Evolutionary conservation across 2,113 vertebrate genomes (phyloP).

Genomic region (Percopsis transmontana): DNA sequence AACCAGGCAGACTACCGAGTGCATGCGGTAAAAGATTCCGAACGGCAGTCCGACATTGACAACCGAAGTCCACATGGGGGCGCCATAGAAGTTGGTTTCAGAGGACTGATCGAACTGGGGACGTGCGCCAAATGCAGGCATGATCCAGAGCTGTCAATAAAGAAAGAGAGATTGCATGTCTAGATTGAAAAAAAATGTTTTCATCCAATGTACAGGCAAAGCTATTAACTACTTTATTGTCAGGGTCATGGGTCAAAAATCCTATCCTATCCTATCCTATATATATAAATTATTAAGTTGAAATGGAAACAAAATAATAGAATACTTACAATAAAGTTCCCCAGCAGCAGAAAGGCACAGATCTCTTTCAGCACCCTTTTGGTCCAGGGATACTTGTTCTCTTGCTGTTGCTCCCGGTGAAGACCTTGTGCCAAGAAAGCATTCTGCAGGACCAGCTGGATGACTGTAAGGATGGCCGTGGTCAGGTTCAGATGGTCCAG

Average conservation of each 20-base stretch:
- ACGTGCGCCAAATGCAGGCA: slow-evolving; percentile 92
- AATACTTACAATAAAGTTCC: slow-evolving; percentile 90
- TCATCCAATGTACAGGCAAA: too few species aligned
- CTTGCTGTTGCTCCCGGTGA: slow-evolving; percentile 82
- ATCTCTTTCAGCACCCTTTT: slow-evolving; percentile 87
- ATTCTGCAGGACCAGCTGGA: slow-evolving; percentile 91
- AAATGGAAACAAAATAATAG: neutral
- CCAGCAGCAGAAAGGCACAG: slow-evolving; percentile 85
- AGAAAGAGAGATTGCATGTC: neutral
- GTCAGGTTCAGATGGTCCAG: slow-evolving; percentile 82
- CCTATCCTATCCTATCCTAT: too few species aligned
- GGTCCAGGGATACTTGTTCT: slow-evolving; percentile 82
- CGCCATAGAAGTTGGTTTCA: slow-evolving; percentile 83
- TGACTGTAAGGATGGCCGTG: slow-evolving; percentile 82
- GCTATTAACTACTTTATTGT: too few species aligned
- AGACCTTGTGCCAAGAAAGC: slow-evolving; percentile 93
- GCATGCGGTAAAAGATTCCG: slow-evolving; percentile 97
- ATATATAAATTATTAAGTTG: too few species aligned
- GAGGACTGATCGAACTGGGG: slow-evolving; percentile 89
- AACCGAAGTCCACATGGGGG: slow-evolving; percentile 85
- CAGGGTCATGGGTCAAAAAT: too few species aligned
- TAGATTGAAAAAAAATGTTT: too few species aligned
- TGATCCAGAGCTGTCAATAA: slow-evolving; percentile 89
- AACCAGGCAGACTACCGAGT: slow-evolving; percentile 91
- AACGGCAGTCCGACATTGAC: slow-evolving; percentile 95